These are phyloP conservation scores for Rousettus madagascariensis DNA, from an alignment of 2,797 vertebrate species.

Conservation along the genomic window DNA sequence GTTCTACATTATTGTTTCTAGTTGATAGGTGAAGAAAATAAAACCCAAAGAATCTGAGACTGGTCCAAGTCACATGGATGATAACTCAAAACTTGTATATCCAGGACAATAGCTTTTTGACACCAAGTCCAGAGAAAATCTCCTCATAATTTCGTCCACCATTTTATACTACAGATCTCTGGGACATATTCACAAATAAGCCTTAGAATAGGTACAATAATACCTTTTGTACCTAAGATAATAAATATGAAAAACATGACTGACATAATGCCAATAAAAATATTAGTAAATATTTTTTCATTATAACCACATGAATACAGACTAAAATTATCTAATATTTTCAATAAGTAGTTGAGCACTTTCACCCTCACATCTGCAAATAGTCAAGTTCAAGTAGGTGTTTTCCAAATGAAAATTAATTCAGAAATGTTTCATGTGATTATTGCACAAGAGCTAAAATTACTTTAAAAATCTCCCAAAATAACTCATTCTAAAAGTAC, in stretches of 20 bases:
- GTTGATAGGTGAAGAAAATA: background rate
- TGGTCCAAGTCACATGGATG: background rate
- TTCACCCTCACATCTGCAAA: background rate
- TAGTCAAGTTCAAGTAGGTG: background rate
- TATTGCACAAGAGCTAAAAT: background rate
- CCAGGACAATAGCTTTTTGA: background rate
- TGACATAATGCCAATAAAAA: background rate
- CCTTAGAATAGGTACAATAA: background rate
- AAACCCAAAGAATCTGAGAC: background rate
- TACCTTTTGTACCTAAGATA: background rate
- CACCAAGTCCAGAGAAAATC: background rate
- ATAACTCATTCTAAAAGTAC: background rate
- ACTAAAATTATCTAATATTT: conserved; percentile 26
- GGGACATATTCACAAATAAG: background rate
- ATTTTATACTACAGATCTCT: background rate
- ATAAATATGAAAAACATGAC: background rate
- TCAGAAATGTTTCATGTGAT: background rate
- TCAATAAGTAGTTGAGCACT: background rate
- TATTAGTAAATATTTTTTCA: background rate
- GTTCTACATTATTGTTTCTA: background rate
- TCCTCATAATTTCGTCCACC: background rate
- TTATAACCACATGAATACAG: background rate
- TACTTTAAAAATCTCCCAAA: background rate
- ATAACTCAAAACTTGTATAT: background rate
- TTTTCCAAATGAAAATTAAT: conserved; percentile 41